Evolutionary conservation across 2,888 invertebrate genomes (phyloP).

Genomic region (Pterobdella sp.): DNA sequence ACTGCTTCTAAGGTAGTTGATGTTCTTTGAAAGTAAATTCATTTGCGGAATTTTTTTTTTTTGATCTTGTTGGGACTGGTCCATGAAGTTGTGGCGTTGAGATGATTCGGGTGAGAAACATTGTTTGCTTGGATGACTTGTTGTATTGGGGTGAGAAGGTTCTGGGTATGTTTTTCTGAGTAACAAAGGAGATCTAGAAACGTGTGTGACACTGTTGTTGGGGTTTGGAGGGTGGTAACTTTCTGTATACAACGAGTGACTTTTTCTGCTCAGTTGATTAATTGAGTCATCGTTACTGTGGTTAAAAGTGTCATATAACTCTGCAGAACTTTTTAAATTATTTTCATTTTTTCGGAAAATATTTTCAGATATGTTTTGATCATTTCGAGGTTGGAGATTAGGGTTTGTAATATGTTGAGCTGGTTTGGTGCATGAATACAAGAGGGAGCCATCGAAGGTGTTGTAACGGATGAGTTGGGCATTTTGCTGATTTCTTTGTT

Average conservation of each 20-base stretch:
- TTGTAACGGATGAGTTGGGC: too few species aligned
- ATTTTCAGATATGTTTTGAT: too few species aligned
- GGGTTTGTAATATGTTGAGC: too few species aligned
- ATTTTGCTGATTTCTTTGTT: neutral
- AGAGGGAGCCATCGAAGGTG: too few species aligned
- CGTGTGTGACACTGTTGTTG: neutral
- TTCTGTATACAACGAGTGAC: neutral
- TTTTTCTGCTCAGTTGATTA: neutral
- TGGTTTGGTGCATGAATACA: too few species aligned
- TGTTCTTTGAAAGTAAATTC: neutral
- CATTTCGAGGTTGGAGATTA: too few species aligned
- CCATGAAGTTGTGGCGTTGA: neutral
- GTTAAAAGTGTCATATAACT: too few species aligned
- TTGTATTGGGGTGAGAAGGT: neutral
- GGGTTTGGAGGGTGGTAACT: neutral
- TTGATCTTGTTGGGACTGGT: neutral
- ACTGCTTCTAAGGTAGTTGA: slow-evolving; percentile 9
- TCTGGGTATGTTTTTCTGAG: neutral
- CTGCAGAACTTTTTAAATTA: too few species aligned
- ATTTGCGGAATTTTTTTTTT: neutral
- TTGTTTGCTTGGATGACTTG: neutral
- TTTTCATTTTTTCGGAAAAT: too few species aligned
- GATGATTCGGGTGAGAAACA: neutral
- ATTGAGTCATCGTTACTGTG: neutral
- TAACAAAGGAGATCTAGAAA: neutral